phyloP scores from a whole-genome alignment of 2,113 vertebrate genomes.

The Phoenicopterus ruber region DNA sequence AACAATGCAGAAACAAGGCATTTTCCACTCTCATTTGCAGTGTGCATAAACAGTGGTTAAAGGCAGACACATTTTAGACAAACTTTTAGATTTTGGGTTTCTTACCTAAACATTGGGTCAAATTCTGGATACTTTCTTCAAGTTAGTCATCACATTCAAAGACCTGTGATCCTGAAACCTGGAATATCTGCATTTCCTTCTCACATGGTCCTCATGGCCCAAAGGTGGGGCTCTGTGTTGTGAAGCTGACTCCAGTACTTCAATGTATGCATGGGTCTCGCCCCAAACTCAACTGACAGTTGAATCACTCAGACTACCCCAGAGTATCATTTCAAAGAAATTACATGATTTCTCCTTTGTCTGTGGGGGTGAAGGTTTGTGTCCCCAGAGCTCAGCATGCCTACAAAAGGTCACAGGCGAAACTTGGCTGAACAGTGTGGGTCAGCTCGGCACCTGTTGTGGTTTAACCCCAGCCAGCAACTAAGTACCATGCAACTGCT shows the following conservation, averaged over 20 bases:
- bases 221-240: neutral
- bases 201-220: neutral
- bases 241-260: neutral
- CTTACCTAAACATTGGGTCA: neutral
- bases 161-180: neutral
- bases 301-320: neutral
- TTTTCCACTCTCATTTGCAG: neutral
- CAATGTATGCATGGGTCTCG: rapidly evolving
- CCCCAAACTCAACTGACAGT: neutral
- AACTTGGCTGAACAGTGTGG: neutral
- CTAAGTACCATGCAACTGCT: no score
- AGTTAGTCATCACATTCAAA: neutral
- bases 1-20: neutral
- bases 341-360: neutral
- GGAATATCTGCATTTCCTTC: neutral
- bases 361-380: neutral
- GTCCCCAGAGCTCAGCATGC: neutral
- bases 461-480: no score
- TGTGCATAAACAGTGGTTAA: neutral
- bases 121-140: neutral
- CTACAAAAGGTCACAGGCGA: neutral
- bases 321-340: neutral
- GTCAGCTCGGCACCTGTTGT: neutral
- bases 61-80: neutral
- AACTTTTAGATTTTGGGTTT: neutral